Evolutionary conservation across 2,888 invertebrate species (phyloP), one percentile per base, ranked within the genome.

Genomic region (Eudemis profundana): DNA sequence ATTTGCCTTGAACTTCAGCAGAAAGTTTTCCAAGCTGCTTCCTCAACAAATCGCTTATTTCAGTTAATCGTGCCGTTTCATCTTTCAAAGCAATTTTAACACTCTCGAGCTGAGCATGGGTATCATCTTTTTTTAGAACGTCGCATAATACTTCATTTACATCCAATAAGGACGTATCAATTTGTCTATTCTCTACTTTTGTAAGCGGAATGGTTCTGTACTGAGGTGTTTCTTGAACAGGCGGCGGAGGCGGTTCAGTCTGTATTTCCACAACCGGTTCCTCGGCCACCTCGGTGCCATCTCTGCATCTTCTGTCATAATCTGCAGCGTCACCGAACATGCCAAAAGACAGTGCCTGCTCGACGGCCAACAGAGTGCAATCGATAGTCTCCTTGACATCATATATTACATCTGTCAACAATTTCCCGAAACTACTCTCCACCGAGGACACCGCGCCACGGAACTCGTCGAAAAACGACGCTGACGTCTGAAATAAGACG

Each of bases 381-480:
- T 87, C 85, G 27, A 88, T 79, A 1, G 86, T 86, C 23, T 84
- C 83, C 68, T 78, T 82, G n/a, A 89, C 79, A 69, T 90, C 90
- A 36, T 77, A 74, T 8, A 84, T 83, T 29, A 89, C 87, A 63
- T 87, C 84, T 67, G 71, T 80, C n/a, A 90, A 56, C 62, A 90
- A 72, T 72, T 82, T 86, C 49, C 81, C 84, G 69, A 89, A 82
- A 73, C 83, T 84, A 47, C 78, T 74, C 72, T 83, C 78, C 19
- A 87, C 81, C 1, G 85, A 78, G 14, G 74, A 71, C 69, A 89
- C 74, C 8, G 85, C 83, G 21, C 76, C 78, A 47, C 78, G 77
- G 62, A 89, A 77, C 14, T 83, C 79, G 63, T 82, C 82, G 63
- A 79, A 81, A 70, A 85, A 84, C 23, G 84, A 84, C 19, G 82